A percentile compares a stretch with the other conserved stretches of the same genome.
Conservation (phyloP, 2,888 invertebrate genomes). For the Agrypnus murinus region DNA sequence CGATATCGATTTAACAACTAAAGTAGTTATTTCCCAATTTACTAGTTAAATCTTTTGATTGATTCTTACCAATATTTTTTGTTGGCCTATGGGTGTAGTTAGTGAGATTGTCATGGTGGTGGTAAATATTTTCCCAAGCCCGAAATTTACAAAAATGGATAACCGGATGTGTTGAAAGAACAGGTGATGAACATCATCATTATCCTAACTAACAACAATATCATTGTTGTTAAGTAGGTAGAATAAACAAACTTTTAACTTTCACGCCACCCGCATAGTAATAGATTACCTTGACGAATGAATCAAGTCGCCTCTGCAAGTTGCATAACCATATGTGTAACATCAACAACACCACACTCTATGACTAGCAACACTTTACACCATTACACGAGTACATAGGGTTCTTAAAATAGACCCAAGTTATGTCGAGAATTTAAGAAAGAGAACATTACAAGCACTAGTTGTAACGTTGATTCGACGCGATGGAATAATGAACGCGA, state of each 20-base stretch:
- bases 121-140: neutral
- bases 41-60: no score
- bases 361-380: conserved; percentile 42
- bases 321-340: conserved; percentile 56
- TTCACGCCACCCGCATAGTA: conserved; percentile 55
- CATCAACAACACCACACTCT: conserved; percentile 50
- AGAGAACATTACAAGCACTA: conserved; percentile 40
- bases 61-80: no score
- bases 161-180: conserved; percentile 35
- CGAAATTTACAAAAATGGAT: neutral
- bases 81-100: no score
- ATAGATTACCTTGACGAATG: conserved; percentile 54
- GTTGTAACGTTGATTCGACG: conserved; percentile 42
- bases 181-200: conserved; percentile 15
- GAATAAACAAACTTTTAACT: conserved; percentile 40
- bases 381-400: conserved; percentile 17
- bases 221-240: conserved; percentile 36
- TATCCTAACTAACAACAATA: conserved; percentile 19
- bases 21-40: no score
- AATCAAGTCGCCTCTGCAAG: conserved; percentile 51
- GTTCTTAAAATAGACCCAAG: conserved; percentile 47
- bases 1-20: no score
- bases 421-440: conserved; percentile 50
- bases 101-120: no score
- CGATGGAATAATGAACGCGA: conserved; percentile 43